These are phyloP conservation scores for Lamellibrachia satsuma DNA, from an alignment of 2,888 invertebrate species.

Conservation along the genomic window DNA sequence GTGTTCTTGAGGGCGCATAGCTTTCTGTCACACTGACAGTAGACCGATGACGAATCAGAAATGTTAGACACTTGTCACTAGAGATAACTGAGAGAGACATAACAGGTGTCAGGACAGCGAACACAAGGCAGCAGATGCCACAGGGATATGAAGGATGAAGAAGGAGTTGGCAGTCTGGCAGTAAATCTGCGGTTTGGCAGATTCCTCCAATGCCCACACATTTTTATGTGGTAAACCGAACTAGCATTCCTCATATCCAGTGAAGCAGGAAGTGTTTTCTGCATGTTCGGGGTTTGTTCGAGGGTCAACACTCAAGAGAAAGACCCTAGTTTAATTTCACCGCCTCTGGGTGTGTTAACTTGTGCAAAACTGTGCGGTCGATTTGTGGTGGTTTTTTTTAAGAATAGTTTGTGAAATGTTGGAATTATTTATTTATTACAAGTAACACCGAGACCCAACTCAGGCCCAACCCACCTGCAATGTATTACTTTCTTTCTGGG, in stretches of 20 bases:
- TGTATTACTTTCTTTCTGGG: too few species aligned
- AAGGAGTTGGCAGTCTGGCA: neutral
- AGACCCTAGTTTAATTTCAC: neutral
- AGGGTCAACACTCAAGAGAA: neutral
- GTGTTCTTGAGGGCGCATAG: neutral
- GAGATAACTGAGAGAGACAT: neutral
- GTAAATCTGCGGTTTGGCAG: neutral
- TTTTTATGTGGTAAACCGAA: constrained; percentile 10
- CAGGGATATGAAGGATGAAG: neutral
- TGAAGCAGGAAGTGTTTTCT: neutral
- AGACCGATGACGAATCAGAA: neutral
- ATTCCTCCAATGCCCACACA: neutral
- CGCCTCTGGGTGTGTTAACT: neutral
- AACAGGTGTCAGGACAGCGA: neutral
- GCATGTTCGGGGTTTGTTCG: neutral
- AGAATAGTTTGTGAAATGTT: neutral
- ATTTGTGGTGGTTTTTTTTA: neutral
- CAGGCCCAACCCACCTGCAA: too few species aligned
- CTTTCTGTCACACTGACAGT: neutral
- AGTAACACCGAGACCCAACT: too few species aligned
- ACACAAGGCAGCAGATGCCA: neutral
- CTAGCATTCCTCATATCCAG: neutral
- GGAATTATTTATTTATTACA: too few species aligned
- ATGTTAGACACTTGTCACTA: neutral
- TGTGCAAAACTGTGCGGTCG: too few species aligned